Evolutionary conservation across 2,888 invertebrate species (phyloP), one percentile per base, ranked within the genome.

Genomic region (Pollenia amentaria): DNA sequence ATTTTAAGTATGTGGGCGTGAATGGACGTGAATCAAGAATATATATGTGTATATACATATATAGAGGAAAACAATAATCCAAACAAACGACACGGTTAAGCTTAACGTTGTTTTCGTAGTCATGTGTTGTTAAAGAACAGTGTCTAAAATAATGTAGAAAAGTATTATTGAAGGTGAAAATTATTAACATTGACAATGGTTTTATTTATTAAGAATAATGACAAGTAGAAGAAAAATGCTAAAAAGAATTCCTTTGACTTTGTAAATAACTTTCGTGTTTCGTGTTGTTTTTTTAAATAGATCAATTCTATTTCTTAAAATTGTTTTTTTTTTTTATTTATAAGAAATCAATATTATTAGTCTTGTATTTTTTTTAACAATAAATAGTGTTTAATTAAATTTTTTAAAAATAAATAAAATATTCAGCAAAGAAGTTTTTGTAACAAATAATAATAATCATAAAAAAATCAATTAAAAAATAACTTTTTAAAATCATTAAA

Each of bases 151-250:
- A 42, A 55, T 42, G 73, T 51, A 42, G 12, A 57, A 46, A 14
- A 67, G n/a, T 53, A 21, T 12, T 46, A 53, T 76, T 84, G 84
- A 84, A 84, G 84, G 87, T 87, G 87, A 87, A 84, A 80, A 46
- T 69, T 77, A 84, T 87, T 87, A 87, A 87, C 87, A 87, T 87
- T 87, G 87, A 77, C 87, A 84, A 77, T 87, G 87, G 80, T 72
- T 87, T 73, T 67, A 60, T 67, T 42, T 78, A 72, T 70, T 21
- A 48, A 65, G 38, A 73, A 73, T 46, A 46, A 80, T 38, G 46
- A 40, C 11, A 78, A 40, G 46, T 44, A 42, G 16, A 18, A 51
- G 60, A 55, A 57, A 46, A 60, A 46, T 38, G 4, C 40, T 53
- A 11, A 38, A 21, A 44, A 73, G n/a, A 55, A 48, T 64, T 70